phyloP scores from a whole-genome alignment of 2,113 vertebrate genomes.

The Istiophorus platypterus region DNA sequence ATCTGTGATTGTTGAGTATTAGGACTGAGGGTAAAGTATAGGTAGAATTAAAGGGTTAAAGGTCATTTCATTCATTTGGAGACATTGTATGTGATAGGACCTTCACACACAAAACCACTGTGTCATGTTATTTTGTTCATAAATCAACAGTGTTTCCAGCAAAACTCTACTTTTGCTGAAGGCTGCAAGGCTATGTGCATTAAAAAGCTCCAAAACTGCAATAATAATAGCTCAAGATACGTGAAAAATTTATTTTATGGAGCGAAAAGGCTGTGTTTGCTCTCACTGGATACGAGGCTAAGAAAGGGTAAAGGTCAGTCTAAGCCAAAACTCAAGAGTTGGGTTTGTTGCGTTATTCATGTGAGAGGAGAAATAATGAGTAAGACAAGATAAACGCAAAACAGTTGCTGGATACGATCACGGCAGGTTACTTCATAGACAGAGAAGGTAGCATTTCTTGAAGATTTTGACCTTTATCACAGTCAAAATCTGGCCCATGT shows the following conservation, averaged over 20 bases:
- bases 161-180: neutral
- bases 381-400: neutral
- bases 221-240: neutral
- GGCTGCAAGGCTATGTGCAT: neutral
- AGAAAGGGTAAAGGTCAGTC: neutral
- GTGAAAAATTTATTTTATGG: neutral
- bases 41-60: too few species aligned
- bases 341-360: neutral
- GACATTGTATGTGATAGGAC: too few species aligned
- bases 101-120: too few species aligned
- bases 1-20: too few species aligned
- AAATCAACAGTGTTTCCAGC: neutral
- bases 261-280: neutral
- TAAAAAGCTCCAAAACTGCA: neutral
- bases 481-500: neutral
- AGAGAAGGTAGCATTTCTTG: neutral
- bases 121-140: neutral
- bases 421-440: neutral
- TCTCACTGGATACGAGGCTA: neutral
- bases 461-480: slow-evolving; percentile 24
- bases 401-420: slow-evolving; percentile 10
- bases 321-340: neutral
- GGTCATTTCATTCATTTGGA: too few species aligned
- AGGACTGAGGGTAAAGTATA: too few species aligned
- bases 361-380: slow-evolving; percentile 15